These are phyloP conservation scores for Reinhardtius hippoglossoides DNA, from an alignment of 2,113 vertebrate species.

Conservation along the genomic window DNA sequence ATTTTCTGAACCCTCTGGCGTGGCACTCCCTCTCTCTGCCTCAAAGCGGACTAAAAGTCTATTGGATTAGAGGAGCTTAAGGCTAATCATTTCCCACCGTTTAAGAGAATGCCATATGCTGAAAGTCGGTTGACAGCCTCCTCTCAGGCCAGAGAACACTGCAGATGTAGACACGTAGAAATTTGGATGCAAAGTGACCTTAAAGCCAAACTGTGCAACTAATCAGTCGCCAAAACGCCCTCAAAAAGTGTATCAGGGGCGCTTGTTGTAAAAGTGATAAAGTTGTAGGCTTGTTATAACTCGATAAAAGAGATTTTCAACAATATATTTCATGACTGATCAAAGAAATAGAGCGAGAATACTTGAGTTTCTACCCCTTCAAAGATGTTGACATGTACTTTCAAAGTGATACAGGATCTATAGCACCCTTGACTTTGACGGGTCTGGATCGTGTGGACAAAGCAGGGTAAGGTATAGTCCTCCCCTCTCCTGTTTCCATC, in stretches of 20 bases:
- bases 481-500: constrained; percentile 29
- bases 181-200: background rate
- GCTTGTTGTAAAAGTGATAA: background rate
- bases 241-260: background rate
- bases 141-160: constrained; percentile 5
- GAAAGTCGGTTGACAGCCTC: constrained; percentile 44
- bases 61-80: constrained; percentile 79
- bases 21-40: constrained; percentile 33
- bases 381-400: constrained; percentile 28
- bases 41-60: constrained; percentile 50
- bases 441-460: constrained; percentile 22
- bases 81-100: constrained; percentile 72
- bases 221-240: background rate
- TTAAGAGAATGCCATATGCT: constrained; percentile 63
- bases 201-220: background rate
- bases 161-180: constrained; percentile 22
- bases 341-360: background rate
- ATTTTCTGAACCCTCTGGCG: constrained; percentile 24
- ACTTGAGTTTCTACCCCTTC: constrained; percentile 30
- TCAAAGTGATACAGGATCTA: constrained; percentile 33
- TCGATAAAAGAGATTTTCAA: background rate
- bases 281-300: background rate
- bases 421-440: constrained; percentile 23
- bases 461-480: constrained; percentile 48
- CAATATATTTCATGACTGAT: constrained; percentile 11